These are phyloP conservation scores for Alligator mississippiensis DNA, from an alignment of 2,113 vertebrate species.

Conservation along the genomic window DNA sequence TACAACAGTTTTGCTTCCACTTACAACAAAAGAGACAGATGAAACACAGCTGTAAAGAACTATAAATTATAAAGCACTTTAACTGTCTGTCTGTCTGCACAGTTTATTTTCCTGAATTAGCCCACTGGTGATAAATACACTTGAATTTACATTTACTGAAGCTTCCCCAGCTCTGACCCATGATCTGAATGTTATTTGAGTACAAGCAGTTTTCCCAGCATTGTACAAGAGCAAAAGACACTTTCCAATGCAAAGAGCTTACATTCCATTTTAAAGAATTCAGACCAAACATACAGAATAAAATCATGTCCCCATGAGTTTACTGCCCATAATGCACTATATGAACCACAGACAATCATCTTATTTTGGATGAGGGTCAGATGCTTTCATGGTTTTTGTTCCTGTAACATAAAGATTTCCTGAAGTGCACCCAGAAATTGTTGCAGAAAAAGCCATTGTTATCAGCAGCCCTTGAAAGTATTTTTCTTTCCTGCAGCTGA, in stretches of 20 bases:
- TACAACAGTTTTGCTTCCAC: too few relatives aligned
- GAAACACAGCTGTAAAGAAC: too few relatives aligned
- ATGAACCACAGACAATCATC: accelerated
- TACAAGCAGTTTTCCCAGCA: neutral
- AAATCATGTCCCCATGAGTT: neutral
- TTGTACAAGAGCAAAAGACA: neutral
- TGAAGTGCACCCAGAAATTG: neutral
- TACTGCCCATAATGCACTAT: neutral
- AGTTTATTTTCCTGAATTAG: neutral
- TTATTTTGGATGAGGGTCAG: neutral
- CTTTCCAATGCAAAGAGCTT: neutral
- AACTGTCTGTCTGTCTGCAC: neutral
- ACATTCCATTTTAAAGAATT: neutral
- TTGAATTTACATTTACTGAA: neutral
- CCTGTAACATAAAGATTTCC: neutral
- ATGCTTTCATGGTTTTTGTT: neutral
- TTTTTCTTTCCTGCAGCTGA: neutral
- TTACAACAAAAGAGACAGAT: too few relatives aligned
- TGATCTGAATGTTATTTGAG: neutral
- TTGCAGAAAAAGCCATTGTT: neutral
- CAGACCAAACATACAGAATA: neutral
- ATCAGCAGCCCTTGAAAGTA: neutral
- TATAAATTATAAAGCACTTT: neutral
- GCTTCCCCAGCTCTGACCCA: neutral
- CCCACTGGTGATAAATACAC: accelerated